Base-by-base conservation (phyloP, 2,113 vertebrate species). In the Lipophrys pholis region DNA sequence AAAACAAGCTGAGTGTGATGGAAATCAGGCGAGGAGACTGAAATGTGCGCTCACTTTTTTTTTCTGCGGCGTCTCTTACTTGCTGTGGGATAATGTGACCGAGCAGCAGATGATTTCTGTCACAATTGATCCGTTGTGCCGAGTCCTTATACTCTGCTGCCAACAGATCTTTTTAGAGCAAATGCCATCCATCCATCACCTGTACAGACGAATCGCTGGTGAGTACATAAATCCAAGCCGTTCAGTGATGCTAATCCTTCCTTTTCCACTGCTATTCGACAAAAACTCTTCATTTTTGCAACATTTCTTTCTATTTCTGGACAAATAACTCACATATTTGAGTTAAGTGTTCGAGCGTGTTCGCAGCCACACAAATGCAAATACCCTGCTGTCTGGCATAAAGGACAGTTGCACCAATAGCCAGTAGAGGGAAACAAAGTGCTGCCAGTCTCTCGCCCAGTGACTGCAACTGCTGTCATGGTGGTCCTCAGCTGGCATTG, bases 351-450 rank as follows among this genome's bases (percentile, higher is more conserved):
- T 53, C n/a, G 42, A 56, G 52, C 30, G 10, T 35, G 38, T 39
- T 15, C 55, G 35, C 39, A 55, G 15, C 14, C 54, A 55, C 55
- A 67, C 17, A 72, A 39, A 69, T 73, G 35, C 42, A 83, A 61
- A 76, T 78, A n/a, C 42, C 7, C 58, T 42, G 10, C 21, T 21
- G 11, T 41, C 54, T 53, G 45, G 54, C 50, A 38, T 62, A 60
- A 60, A 74, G 48, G 59, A 85, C 17, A 12, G 55, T 83, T 81
- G 59, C 72, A 11, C 41, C 41, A 17, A 8, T 60, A n/a, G 81
- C 85, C 91, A 90, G 86, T 78, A 93, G 92, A 93, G 91, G 90
- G 93, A 92, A 92, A 91, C 83, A 91, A 80, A 85, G 91, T 7
- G 11, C 90, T 74, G 41, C 35, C 57, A 50, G 71, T 78, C n/a